phyloP scores from a whole-genome alignment of 2,797 vertebrate species.

The Emydoidea blandingii region DNA sequence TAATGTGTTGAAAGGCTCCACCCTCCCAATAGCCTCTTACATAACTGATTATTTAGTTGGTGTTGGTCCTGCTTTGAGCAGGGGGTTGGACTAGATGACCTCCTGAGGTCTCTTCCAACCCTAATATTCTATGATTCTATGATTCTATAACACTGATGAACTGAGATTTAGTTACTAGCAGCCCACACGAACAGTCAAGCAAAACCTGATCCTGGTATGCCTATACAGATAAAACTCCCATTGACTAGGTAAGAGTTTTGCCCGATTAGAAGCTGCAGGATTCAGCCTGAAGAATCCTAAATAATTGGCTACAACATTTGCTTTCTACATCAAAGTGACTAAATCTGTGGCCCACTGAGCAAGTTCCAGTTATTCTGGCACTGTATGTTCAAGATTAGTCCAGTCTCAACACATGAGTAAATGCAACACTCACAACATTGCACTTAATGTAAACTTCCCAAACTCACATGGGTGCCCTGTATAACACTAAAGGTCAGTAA shows the following conservation, averaged over 20 bases:
- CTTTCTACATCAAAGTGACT: not conserved
- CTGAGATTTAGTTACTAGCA: not conserved
- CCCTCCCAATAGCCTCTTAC: not conserved
- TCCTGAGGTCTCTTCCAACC: too few species aligned
- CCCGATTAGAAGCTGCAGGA: accelerated
- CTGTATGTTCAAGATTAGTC: not conserved
- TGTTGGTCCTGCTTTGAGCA: too few species aligned
- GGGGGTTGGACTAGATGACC: too few species aligned
- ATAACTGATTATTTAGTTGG: too few species aligned
- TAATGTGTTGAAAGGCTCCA: not conserved
- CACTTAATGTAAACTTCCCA: too few species aligned
- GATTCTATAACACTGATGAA: not conserved
- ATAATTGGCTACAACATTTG: not conserved
- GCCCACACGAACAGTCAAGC: not conserved
- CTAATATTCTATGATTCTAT: too few species aligned
- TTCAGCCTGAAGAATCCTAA: not conserved
- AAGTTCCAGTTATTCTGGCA: not conserved
- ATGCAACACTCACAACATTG: not conserved
- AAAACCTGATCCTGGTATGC: not conserved
- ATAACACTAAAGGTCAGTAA: too few species aligned
- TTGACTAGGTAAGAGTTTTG: not conserved
- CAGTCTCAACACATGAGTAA: not conserved
- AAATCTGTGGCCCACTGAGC: not conserved
- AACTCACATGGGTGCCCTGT: too few species aligned
- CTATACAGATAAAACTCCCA: not conserved